A percentile compares a stretch with the other conserved stretches of the same genome.
phyloP scores from a whole-genome alignment of 2,888 invertebrate species.

The Phalera bucephala region DNA sequence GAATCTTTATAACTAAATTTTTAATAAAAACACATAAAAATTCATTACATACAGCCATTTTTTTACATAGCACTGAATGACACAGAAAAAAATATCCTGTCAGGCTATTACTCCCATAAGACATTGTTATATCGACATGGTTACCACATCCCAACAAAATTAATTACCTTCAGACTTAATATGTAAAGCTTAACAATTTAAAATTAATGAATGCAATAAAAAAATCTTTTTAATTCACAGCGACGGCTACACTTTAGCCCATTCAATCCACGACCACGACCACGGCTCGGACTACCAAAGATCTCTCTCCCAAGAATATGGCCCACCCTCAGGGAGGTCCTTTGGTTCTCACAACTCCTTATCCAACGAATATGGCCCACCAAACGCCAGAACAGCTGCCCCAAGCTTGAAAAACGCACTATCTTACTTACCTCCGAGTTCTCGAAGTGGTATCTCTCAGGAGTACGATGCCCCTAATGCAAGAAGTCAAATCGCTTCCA shows the following conservation, averaged over 20 bases:
- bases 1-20: no score
- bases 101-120: no score
- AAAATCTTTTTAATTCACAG: conserved; percentile 36
- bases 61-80: no score
- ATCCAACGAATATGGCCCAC: conserved; percentile 41
- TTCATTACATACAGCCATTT: no score
- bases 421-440: conserved; percentile 27
- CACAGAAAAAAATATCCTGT: no score
- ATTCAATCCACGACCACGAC: conserved; percentile 39
- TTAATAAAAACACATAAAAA: no score
- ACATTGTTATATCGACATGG: no score
- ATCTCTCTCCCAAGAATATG: conserved; percentile 43
- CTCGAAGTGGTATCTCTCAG: conserved; percentile 28
- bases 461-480: conserved; percentile 41
- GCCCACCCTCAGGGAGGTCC: conserved; percentile 25
- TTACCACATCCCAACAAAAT: no score
- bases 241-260: conserved; percentile 53
- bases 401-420: conserved; percentile 10
- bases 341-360: conserved; percentile 37
- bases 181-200: no score
- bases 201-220: neutral
- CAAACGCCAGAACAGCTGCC: conserved; percentile 23
- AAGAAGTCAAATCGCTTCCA: conserved; percentile 15
- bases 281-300: conserved; percentile 34
- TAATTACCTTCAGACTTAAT: no score